Conservation (phyloP, 2,113 vertebrate genomes). For the Pagrus major region DNA sequence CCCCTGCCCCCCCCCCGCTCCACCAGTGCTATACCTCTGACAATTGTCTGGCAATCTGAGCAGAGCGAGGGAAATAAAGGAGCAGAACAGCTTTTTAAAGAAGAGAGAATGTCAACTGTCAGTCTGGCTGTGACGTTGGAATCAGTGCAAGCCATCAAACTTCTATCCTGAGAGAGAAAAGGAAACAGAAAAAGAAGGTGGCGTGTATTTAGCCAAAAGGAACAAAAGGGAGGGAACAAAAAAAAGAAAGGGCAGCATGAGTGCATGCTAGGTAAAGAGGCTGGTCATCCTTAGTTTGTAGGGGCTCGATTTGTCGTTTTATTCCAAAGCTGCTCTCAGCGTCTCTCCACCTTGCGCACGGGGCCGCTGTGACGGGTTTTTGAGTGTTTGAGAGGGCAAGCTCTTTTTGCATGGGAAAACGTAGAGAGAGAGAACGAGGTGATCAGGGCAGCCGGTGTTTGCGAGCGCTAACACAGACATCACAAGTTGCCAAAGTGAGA, state of each 20-base stretch:
- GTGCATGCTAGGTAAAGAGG: slow-evolving; percentile 40
- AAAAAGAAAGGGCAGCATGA: slow-evolving; percentile 49
- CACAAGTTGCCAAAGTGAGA: slow-evolving; percentile 65
- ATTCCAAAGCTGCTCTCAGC: slow-evolving; percentile 55
- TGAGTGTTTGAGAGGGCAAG: slow-evolving; percentile 42
- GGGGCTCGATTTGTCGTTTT: slow-evolving; percentile 58
- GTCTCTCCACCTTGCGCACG: slow-evolving; percentile 50
- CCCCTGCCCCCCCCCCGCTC: background rate
- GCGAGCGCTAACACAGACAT: slow-evolving; percentile 73
- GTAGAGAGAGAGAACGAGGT: slow-evolving; percentile 28
- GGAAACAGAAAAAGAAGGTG: slow-evolving; percentile 14
- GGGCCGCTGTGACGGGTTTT: slow-evolving; percentile 4
- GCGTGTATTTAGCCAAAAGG: slow-evolving; percentile 48
- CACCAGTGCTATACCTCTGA: slow-evolving; percentile 67
- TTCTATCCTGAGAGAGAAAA: slow-evolving; percentile 63
- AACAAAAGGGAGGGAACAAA: background rate
- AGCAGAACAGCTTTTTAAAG: slow-evolving; percentile 80
- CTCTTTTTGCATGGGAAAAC: slow-evolving; percentile 36
- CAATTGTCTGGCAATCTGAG: slow-evolving; percentile 80
- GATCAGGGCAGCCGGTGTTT: slow-evolving; percentile 50
- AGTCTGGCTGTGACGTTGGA: slow-evolving; percentile 78
- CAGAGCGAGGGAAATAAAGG: slow-evolving; percentile 74
- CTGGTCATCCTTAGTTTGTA: slow-evolving; percentile 52
- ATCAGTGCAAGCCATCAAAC: slow-evolving; percentile 82
- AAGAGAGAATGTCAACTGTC: slow-evolving; percentile 88